Evolutionary conservation across 2,888 invertebrate genomes (phyloP).

Genomic region (Pristionchus exspectatus): DNA sequence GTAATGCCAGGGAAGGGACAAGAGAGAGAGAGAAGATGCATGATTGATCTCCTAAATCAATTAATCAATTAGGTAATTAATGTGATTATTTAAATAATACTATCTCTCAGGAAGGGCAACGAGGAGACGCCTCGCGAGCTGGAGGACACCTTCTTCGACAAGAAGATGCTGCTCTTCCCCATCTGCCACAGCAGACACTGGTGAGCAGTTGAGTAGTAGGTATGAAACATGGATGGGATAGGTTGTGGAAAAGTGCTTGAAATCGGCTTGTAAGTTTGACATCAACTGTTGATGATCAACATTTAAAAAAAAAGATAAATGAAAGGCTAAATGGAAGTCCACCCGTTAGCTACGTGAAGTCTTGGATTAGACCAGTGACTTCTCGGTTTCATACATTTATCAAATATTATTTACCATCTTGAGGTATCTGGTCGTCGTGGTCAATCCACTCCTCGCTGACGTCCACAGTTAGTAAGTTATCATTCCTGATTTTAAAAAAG

Average conservation of each 20-base stretch:
- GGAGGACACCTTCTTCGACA: neutral
- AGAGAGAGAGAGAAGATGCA: no score
- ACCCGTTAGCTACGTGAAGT: no score
- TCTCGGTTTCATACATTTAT: no score
- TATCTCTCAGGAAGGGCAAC: neutral
- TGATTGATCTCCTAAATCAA: no score
- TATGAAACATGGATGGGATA: neutral
- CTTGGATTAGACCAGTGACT: no score
- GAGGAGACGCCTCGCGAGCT: neutral
- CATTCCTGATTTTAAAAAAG: neutral
- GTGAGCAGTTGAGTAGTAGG: neutral
- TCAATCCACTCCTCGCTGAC: neutral
- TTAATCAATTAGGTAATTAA: no score
- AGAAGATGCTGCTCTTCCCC: constrained; percentile 14
- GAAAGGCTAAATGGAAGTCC: no score
- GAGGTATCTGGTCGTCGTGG: neutral
- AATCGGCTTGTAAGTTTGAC: neutral
- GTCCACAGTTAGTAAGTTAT: neutral
- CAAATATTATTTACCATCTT: neutral
- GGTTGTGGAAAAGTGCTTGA: neutral
- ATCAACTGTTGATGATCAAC: no score
- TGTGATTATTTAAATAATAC: neutral
- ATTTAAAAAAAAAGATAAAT: no score
- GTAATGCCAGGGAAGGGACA: no score
- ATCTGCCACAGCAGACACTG: neutral